phyloP scores from a whole-genome alignment of 2,113 vertebrate species.

The Sceloporus undulatus region DNA sequence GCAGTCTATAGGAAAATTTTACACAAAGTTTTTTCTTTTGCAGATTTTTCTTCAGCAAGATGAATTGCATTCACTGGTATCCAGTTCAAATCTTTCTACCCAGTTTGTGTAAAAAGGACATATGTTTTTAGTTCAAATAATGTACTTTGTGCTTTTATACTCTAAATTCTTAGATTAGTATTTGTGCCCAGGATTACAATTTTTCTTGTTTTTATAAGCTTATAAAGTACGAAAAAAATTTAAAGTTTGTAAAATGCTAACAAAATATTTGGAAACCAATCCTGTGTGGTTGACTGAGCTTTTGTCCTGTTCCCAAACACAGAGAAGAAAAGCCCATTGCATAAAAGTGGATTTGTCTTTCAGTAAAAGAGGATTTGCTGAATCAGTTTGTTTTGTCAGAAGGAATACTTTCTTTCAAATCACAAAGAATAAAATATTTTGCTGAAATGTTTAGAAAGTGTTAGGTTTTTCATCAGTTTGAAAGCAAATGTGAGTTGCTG shows the following conservation, averaged over 20 bases:
- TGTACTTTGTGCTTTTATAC: not conserved
- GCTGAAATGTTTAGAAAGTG: not conserved
- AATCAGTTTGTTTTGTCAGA: not conserved
- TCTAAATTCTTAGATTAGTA: not conserved
- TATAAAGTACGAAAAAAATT: not conserved
- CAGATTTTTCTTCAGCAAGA: not conserved
- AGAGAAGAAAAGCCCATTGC: not conserved
- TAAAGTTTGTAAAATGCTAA: not conserved
- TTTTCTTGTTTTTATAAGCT: not conserved
- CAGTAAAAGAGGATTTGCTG: not conserved
- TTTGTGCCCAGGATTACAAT: not conserved
- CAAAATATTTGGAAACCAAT: not conserved
- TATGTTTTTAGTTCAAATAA: not conserved
- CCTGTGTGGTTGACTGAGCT: not conserved
- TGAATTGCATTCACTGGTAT: not conserved
- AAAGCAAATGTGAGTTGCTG: constrained; percentile 8
- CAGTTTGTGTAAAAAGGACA: not conserved
- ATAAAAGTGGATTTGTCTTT: not conserved
- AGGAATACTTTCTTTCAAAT: not conserved
- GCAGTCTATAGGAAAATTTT: not conserved
- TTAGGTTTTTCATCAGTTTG: not conserved
- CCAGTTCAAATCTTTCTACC: not conserved
- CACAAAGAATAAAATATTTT: not conserved
- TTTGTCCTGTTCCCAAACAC: not conserved
- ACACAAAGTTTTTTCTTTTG: not conserved